Evolutionary conservation across 1,140 invertebrate genomes (phyloP).

Genomic region (Drosophila bifasciata): DNA sequence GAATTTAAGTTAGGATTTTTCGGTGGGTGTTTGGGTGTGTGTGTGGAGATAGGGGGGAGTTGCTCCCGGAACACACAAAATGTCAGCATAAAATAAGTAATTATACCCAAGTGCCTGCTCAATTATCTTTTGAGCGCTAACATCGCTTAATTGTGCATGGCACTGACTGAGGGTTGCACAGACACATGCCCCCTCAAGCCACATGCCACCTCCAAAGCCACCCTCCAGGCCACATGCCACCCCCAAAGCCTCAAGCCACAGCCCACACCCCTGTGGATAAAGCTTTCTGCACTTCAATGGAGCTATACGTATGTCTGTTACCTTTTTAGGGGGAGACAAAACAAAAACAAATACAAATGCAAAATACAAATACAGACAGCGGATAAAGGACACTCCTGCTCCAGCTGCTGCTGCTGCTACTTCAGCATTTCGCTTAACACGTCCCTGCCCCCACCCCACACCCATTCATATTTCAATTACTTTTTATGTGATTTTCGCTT

Average conservation of each 20-base stretch:
- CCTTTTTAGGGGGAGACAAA: conserved; percentile 6
- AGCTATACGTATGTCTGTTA: conserved; percentile 31
- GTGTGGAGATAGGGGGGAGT: background rate
- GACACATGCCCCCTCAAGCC: background rate
- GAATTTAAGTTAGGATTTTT: conserved; percentile 55
- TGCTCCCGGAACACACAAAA: conserved; percentile 1
- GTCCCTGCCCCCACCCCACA: too few relatives aligned
- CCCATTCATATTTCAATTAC: conserved; percentile 83
- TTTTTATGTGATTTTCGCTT: conserved; percentile 82
- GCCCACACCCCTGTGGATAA: conserved; percentile 45
- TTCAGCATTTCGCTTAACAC: conserved; percentile 54
- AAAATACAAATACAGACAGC: conserved; percentile 42
- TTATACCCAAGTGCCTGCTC: conserved; percentile 83
- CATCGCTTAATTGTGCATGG: conserved; percentile 75
- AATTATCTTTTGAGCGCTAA: conserved; percentile 74
- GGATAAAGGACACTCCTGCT: background rate
- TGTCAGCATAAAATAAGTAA: conserved; percentile 81
- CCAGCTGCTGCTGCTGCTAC: too few relatives aligned
- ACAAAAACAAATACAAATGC: conserved; percentile 43
- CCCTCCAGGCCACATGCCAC: background rate
- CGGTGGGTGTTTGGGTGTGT: background rate
- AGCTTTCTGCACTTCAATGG: conserved; percentile 61
- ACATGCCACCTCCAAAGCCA: conserved; percentile 8
- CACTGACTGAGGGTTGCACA: conserved; percentile 25
- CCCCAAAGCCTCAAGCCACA: conserved; percentile 10